phyloP scores from a whole-genome alignment of 2,888 invertebrate genomes.

The Penaeus monodon region DNA sequence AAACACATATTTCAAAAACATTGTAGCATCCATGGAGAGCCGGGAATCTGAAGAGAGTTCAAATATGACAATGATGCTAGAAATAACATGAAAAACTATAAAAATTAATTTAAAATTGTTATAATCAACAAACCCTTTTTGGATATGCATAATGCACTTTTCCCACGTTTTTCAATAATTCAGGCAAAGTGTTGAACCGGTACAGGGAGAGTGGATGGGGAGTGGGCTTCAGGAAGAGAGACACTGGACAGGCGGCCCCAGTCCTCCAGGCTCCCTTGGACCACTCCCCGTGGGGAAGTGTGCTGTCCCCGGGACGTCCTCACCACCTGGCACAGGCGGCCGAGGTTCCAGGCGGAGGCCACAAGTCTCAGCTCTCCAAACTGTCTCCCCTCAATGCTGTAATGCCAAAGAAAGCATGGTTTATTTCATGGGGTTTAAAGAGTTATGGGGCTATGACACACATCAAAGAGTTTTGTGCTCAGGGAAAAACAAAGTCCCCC shows the following conservation, averaged over 20 bases:
- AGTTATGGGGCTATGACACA: too few species aligned
- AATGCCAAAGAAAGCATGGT: neutral
- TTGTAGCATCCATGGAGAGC: neutral
- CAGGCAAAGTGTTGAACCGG: neutral
- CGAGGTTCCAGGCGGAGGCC: constrained; percentile 36
- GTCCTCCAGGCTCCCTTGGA: constrained; percentile 22
- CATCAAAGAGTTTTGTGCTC: too few species aligned
- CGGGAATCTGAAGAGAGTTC: neutral
- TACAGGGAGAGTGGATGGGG: constrained; percentile 46
- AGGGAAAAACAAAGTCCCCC: neutral
- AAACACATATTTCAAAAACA: neutral
- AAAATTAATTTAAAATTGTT: neutral
- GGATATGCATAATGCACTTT: too few species aligned
- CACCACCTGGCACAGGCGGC: constrained; percentile 54
- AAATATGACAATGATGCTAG: too few species aligned
- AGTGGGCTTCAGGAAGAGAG: constrained; percentile 14
- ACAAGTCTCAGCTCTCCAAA: constrained; percentile 39
- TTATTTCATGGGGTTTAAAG: too few species aligned
- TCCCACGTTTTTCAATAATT: too few species aligned
- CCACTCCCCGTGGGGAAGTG: constrained; percentile 30
- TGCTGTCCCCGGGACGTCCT: constrained; percentile 38
- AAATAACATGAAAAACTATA: too few species aligned
- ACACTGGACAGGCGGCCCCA: neutral
- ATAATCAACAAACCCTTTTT: too few species aligned
- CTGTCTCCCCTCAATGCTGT: constrained; percentile 41